These are phyloP conservation scores for Drosophila anceps DNA, from an alignment of 2,888 invertebrate genomes.

Conservation along the genomic window DNA sequence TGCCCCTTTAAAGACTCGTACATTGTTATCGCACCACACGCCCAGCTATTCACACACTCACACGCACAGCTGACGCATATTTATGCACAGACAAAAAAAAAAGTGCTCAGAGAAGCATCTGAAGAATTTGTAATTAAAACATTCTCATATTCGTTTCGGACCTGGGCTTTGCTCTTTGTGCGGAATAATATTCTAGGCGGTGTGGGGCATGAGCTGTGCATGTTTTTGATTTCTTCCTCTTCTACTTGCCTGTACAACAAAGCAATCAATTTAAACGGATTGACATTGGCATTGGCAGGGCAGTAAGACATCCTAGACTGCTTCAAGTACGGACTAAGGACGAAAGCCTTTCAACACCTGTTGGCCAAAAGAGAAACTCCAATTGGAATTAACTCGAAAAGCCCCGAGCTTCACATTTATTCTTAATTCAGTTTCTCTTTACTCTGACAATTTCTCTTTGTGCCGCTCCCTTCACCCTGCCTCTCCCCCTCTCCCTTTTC, in stretches of 20 bases:
- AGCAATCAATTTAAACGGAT: slow-evolving; percentile 67
- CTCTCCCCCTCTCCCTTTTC: not conserved
- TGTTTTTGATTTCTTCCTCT: slow-evolving; percentile 4
- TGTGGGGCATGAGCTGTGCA: not conserved
- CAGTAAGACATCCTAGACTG: not conserved
- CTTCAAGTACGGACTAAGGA: not conserved
- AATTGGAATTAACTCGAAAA: slow-evolving; percentile 24
- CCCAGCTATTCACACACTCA: not conserved
- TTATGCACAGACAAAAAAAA: slow-evolving; percentile 41
- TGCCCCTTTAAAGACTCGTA: slow-evolving; percentile 47
- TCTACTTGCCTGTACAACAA: slow-evolving; percentile 7
- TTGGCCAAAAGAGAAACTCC: slow-evolving; percentile 8
- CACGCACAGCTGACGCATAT: slow-evolving; percentile 45
- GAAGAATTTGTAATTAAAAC: slow-evolving; percentile 77
- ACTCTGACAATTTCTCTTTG: not conserved
- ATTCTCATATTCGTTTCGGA: slow-evolving; percentile 42
- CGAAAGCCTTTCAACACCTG: slow-evolving; percentile 14
- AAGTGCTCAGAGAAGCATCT: slow-evolving; percentile 48
- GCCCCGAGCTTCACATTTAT: not conserved
- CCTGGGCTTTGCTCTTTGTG: slow-evolving; percentile 8
- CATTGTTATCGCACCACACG: not conserved
- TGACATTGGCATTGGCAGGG: slow-evolving; percentile 6
- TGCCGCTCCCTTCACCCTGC: not conserved
- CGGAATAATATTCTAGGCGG: slow-evolving; percentile 17
- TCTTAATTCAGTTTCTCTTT: slow-evolving; percentile 10